A percentile compares a stretch with the other conserved stretches of the same genome.
Evolutionary conservation across 2,888 invertebrate genomes (phyloP).

Genomic region (Platycheirus albimanus): DNA sequence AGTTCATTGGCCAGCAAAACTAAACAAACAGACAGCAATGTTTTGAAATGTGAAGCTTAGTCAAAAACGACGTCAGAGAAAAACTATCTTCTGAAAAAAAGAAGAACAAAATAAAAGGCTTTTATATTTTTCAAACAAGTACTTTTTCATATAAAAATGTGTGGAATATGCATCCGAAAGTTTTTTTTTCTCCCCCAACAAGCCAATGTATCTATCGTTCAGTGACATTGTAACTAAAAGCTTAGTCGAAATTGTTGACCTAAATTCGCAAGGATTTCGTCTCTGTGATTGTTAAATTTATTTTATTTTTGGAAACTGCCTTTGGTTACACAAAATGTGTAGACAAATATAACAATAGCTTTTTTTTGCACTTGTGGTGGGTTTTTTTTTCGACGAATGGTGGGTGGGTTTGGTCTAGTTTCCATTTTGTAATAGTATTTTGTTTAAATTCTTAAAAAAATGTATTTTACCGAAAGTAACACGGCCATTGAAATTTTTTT

Average conservation of each 20-base stretch:
- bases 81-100: not conserved
- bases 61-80: slow-evolving; percentile 1
- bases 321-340: slow-evolving; percentile 2
- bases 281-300: slow-evolving; percentile 11
- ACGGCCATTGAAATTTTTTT: slow-evolving; percentile 4
- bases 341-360: slow-evolving; percentile 20
- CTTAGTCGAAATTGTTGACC: slow-evolving; percentile 50
- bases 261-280: slow-evolving; percentile 37
- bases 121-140: slow-evolving; percentile 33
- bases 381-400: not conserved
- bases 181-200: slow-evolving; percentile 6
- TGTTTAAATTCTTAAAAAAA: not conserved
- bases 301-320: not conserved
- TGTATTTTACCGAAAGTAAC: slow-evolving; percentile 2
- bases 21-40: slow-evolving; percentile 24
- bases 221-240: slow-evolving; percentile 57
- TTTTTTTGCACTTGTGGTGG: not conserved
- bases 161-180: not conserved
- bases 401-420: not conserved
- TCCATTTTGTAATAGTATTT: not conserved
- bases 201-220: slow-evolving; percentile 24
- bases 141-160: not conserved
- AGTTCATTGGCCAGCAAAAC: slow-evolving; percentile 62
- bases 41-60: slow-evolving; percentile 13
- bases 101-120: slow-evolving; percentile 12